phyloP scores from a whole-genome alignment of 2,797 vertebrate genomes.

The Heterohyrax brucei region DNA sequence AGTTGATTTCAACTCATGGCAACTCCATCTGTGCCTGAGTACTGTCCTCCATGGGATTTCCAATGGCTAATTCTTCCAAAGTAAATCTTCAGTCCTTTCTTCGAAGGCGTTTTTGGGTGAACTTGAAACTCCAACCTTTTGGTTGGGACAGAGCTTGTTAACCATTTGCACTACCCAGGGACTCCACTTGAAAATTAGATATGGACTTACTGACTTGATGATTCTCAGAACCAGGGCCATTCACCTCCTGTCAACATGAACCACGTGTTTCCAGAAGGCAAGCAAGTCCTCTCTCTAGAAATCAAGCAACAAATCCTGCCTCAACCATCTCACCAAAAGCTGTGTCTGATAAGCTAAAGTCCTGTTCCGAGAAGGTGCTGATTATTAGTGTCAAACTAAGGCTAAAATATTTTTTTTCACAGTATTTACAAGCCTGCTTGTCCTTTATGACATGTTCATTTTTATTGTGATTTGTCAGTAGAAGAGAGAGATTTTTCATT shows the following conservation, averaged over 20 bases:
- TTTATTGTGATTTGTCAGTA: conserved; percentile 24
- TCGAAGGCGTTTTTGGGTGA: no score
- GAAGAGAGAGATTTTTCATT: neutral
- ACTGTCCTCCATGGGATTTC: no score
- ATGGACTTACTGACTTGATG: neutral
- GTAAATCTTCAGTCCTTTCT: no score
- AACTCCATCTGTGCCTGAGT: no score
- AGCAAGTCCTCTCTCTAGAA: neutral
- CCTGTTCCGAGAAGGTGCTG: neutral
- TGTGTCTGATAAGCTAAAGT: neutral
- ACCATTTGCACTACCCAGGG: no score
- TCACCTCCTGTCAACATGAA: neutral
- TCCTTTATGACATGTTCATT: conserved; percentile 25
- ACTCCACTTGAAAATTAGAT: neutral
- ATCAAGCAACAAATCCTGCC: neutral
- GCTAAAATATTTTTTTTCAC: neutral
- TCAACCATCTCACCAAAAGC: neutral
- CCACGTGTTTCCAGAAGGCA: neutral
- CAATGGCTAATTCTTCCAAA: no score
- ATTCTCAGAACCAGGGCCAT: neutral
- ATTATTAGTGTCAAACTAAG: neutral
- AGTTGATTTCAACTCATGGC: no score
- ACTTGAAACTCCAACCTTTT: no score
- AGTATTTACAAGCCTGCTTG: neutral
- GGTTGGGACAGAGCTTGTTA: no score